Conservation (phyloP, 2,888 invertebrate genomes). For the Listrodromus nycthemerus region DNA sequence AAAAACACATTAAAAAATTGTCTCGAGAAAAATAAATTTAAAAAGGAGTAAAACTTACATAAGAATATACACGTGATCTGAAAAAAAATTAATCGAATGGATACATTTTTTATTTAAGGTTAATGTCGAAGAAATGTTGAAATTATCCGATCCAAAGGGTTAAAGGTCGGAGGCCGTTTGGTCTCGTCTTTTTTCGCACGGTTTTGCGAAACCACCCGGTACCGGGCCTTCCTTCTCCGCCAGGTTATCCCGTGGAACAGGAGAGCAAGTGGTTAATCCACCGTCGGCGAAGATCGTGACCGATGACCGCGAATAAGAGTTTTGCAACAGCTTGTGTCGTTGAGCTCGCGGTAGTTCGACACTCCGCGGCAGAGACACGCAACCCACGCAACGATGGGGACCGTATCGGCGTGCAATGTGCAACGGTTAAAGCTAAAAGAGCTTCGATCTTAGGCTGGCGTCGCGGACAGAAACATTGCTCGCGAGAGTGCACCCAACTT, state of each 20-base stretch:
- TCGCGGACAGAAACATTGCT: conserved; percentile 44
- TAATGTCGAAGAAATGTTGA: no score
- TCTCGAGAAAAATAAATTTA: no score
- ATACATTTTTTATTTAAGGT: no score
- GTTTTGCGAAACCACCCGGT: conserved; percentile 17
- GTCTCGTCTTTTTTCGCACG: conserved; percentile 31
- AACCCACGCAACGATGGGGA: not conserved
- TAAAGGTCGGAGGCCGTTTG: not conserved
- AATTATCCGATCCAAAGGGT: not conserved
- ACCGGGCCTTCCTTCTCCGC: conserved; percentile 32
- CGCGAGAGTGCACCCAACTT: conserved; percentile 64
- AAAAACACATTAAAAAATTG: no score
- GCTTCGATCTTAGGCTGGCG: conserved; percentile 42
- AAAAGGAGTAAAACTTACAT: no score
- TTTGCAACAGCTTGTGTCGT: conserved; percentile 55
- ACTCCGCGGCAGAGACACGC: conserved; percentile 26
- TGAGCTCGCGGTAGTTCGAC: conserved; percentile 26
- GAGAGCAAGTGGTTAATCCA: conserved; percentile 44
- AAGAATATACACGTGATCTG: no score
- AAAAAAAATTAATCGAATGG: no score
- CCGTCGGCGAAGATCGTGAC: conserved; percentile 55
- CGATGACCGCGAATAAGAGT: conserved; percentile 63
- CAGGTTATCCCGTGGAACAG: conserved; percentile 47
- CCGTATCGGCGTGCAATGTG: conserved; percentile 13
- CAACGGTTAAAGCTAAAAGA: conserved; percentile 46